These are phyloP conservation scores for Callorhinus ursinus DNA, from an alignment of 2,113 vertebrate species.

Conservation along the genomic window DNA sequence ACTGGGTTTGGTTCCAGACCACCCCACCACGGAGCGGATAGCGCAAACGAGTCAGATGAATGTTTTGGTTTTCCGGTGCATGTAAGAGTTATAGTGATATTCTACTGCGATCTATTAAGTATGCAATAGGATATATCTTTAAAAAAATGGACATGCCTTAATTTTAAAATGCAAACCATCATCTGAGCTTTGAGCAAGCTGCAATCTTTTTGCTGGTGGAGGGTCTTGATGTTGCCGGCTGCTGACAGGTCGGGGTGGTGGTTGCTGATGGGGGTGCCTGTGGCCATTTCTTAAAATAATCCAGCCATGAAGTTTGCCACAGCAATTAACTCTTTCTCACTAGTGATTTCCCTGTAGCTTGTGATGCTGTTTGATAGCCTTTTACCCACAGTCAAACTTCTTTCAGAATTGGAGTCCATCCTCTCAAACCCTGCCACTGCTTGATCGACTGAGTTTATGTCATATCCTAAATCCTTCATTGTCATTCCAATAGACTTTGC, in stretches of 20 bases:
- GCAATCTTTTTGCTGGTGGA: background rate
- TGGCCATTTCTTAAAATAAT: background rate
- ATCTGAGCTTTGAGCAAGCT: background rate
- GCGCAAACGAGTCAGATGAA: background rate
- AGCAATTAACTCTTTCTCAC: background rate
- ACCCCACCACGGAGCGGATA: rapidly evolving
- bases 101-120: background rate
- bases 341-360: background rate
- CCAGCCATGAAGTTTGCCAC: background rate
- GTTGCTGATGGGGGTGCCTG: background rate
- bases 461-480: background rate
- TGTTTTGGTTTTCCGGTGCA: background rate
- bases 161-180: background rate
- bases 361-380: background rate
- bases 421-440: background rate
- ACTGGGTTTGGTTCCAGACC: background rate
- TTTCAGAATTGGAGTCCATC: background rate
- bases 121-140: background rate
- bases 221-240: background rate
- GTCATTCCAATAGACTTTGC: background rate
- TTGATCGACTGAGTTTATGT: background rate
- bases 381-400: background rate
- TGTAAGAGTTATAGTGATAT: background rate
- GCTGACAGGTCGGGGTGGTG: background rate
- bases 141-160: background rate